These are phyloP conservation scores for Catocala fraxini DNA, from an alignment of 2,888 invertebrate species.

Conservation along the genomic window DNA sequence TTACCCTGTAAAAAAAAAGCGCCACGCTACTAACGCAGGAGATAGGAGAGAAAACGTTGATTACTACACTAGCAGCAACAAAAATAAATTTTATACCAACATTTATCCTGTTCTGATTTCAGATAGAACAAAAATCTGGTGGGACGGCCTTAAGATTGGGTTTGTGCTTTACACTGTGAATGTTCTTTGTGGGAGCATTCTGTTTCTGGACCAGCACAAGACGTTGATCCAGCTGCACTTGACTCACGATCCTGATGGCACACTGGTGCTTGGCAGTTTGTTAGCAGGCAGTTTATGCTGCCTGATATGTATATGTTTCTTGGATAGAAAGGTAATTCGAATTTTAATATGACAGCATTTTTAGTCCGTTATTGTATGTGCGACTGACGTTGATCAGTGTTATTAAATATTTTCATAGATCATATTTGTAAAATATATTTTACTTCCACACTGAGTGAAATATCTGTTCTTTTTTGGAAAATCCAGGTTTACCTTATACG, in stretches of 20 bases:
- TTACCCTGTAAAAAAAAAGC: too few relatives aligned
- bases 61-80: too few relatives aligned
- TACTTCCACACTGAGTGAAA: too few relatives aligned
- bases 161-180: slow-evolving; percentile 64
- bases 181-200: slow-evolving; percentile 68
- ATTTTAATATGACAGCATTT: too few relatives aligned
- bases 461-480: too few relatives aligned
- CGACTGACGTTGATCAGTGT: too few relatives aligned
- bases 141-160: slow-evolving; percentile 71
- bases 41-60: too few relatives aligned
- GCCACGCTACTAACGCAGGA: too few relatives aligned
- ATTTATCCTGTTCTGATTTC: slow-evolving; percentile 34
- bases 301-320: slow-evolving; percentile 50
- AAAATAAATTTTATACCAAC: not conserved
- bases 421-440: too few relatives aligned
- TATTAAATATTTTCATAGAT: too few relatives aligned
- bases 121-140: slow-evolving; percentile 74
- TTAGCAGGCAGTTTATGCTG: slow-evolving; percentile 59
- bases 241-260: slow-evolving; percentile 59
- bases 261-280: slow-evolving; percentile 59
- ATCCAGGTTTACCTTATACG: too few relatives aligned
- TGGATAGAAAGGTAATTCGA: slow-evolving; percentile 67
- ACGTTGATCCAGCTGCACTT: slow-evolving; percentile 64
- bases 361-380: too few relatives aligned
- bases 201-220: slow-evolving; percentile 75